Evolutionary conservation across 2,113 vertebrate genomes (phyloP).

Genomic region (Eretmochelys imbricata): DNA sequence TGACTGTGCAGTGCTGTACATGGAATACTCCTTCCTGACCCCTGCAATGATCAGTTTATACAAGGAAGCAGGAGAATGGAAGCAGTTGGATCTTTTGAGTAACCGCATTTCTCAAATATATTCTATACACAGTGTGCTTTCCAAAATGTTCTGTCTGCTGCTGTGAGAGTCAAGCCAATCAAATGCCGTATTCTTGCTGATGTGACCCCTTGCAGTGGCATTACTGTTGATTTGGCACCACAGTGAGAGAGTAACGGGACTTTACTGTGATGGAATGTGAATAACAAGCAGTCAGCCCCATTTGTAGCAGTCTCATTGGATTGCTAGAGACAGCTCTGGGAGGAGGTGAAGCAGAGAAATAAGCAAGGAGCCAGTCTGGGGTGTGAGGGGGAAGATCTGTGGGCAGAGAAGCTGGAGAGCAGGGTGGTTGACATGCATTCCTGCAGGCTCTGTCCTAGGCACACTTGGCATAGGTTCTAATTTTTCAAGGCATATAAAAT

Average conservation of each 20-base stretch:
- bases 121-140: neutral
- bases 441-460: fast-evolving
- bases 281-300: fast-evolving
- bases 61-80: neutral
- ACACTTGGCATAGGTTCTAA: fast-evolving
- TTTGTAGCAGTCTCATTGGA: fast-evolving
- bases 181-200: neutral
- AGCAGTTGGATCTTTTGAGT: neutral
- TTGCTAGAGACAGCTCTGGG: neutral
- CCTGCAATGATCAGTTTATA: fast-evolving
- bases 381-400: neutral
- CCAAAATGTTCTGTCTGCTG: neutral
- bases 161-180: neutral
- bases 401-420: neutral
- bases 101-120: neutral
- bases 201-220: neutral
- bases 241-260: neutral
- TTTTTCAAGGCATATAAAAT: neutral
- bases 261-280: neutral
- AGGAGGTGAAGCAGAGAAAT: neutral
- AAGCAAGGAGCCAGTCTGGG: fast-evolving
- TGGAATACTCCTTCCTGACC: neutral
- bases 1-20: too few species aligned
- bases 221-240: neutral
- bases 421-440: fast-evolving